Evolutionary conservation across 2,888 invertebrate genomes (phyloP), one percentile per base, ranked within the genome.

Genomic region (Lacanobia wlatinum): DNA sequence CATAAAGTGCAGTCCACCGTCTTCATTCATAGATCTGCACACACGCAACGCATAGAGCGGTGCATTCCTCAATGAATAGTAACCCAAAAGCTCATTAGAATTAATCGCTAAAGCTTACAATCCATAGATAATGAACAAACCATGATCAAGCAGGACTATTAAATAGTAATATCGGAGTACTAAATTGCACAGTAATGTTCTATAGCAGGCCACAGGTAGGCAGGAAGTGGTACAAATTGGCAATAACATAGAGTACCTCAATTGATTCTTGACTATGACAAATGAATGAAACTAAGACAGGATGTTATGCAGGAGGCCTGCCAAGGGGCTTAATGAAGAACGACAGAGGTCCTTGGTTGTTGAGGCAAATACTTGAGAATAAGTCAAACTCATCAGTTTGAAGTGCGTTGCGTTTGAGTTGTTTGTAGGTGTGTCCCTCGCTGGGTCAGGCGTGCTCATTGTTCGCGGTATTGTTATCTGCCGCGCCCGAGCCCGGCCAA

Each of bases 381-480:
- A 83, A 80, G 69, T 74, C 63, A 80, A 80, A 74, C 48, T 69
- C 67, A 78, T 76, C 64, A 61, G 67, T 70, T 72, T 59, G 67
- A 72, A 76, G 82, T 77, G 74, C 70, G 70, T 73, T 56, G 76
- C 56, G 80, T 67, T 64, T 75, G 58, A 58, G 73, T 83, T 81
- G 75, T 80, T 65, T 71, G 79, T 83, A 83, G 87, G 84, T 77
- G 87, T 78, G 86, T 69, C 83, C 76, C 55, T 71, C 78, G 83
- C 48, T 61, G 64, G 81, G 74, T 83, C 88, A 89, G 90, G 90
- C 90, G 87, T 86, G 86, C 65, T 84, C 86, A 88, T 90, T 92
- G 92, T 93, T 92, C 90, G 90, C 87, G 84, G 91, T 91, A 93
- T 92, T 93, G 93, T 93, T 93, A 93, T 93, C 93, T 88, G 86